Evolutionary conservation across 2,797 vertebrate genomes (phyloP).

Genomic region (Luscinia megarhynchos): DNA sequence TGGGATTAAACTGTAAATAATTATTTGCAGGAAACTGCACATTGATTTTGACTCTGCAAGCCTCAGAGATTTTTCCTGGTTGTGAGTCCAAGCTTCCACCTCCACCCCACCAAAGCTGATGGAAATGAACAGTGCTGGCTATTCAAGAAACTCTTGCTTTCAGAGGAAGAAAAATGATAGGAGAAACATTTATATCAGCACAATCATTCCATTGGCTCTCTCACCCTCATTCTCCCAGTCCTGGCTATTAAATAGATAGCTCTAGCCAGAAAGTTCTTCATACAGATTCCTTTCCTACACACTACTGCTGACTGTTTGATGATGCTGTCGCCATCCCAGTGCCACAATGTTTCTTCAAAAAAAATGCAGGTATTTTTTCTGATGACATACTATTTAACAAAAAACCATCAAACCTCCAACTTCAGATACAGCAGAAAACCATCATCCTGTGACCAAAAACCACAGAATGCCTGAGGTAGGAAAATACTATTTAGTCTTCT

Average conservation of each 20-base stretch:
- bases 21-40: neutral
- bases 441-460: constrained; percentile 49
- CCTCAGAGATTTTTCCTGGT: neutral
- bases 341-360: neutral
- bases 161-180: constrained; percentile 21
- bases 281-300: constrained; percentile 35
- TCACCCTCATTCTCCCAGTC: neutral
- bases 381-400: constrained; percentile 35
- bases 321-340: constrained; percentile 30
- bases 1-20: neutral
- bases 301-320: constrained; percentile 37
- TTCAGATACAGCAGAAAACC: constrained; percentile 54
- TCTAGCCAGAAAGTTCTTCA: constrained; percentile 10
- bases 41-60: neutral
- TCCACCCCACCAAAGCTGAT: neutral
- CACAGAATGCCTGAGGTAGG: constrained; percentile 48
- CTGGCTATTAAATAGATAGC: constrained; percentile 2
- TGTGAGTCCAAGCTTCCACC: neutral
- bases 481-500: constrained; percentile 71
- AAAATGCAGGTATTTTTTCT: constrained; percentile 8
- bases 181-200: neutral
- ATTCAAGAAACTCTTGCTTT: neutral
- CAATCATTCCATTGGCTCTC: neutral
- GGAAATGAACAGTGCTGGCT: neutral
- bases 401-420: constrained; percentile 36